Evolutionary conservation across 1,140 invertebrate species (phyloP), one percentile per base, ranked within the genome.

Genomic region (Bursaphelenchus mucronatus): DNA sequence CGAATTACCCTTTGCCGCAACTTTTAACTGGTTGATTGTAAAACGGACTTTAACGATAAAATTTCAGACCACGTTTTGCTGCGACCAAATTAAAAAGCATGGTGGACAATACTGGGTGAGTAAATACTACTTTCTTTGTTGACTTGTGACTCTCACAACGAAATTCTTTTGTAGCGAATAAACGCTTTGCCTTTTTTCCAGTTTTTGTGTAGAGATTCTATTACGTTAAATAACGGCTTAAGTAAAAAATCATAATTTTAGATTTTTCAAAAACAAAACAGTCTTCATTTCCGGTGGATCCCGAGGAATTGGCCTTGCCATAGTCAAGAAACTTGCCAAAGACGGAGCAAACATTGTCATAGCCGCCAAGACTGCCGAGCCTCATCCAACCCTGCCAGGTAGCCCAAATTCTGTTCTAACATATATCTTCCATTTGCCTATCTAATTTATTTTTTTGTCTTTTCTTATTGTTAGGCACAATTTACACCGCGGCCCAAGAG

Each of bases 261-360:
- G 74, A 83, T 92, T 92, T 86, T 85, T 97, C 70, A 89, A 90
- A 64, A 93, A 92, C 11, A 87, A 87, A 53, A 97, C 93, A 5
- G 82, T 96, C 39, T 95, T 97, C 76, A 92, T 97, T 66, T 94
- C 93, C 19, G 94, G 94, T 41, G 94, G 91, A 17, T 95, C 91
- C 66, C 86, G 94, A 71, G 94, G 94, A 49, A 98, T 98, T 79
- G 95, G 95, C 5, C 94, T 96, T 83, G 90, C 88, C 46, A 97
- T 97, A 71, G 94, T 92, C 9, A 78, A 97, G 40, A 94, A 93
- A 85, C 88, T 81, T 52, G 84, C 84, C 17, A 79, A 76, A 80
- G 94, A 97, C 88, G 92, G 91, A 61, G 69, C 69, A 8, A 73
- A 71, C 41, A 56, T 71, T 39, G 69, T 71, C 19, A 68, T 70